Percentiles rank a stretch among this genome's conserved stretches.
These are phyloP conservation scores for Acanthosepion lycidas DNA, from an alignment of 2,888 invertebrate species.

Conservation along the genomic window DNA sequence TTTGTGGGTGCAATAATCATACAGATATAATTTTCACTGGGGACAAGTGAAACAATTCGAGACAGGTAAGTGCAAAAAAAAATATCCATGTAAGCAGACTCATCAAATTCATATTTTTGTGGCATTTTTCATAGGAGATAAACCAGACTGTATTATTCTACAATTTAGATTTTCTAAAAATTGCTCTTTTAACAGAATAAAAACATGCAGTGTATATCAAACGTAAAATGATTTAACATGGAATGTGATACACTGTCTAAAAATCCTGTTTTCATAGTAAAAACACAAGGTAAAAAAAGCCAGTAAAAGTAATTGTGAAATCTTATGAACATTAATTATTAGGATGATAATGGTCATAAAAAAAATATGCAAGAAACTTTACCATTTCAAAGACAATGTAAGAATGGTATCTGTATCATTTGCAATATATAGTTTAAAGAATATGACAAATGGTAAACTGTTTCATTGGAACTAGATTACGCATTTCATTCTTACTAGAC, in stretches of 20 bases:
- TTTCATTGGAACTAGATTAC: too few species aligned
- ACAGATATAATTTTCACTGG: neutral
- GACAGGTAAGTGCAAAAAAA: neutral
- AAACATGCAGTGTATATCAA: neutral
- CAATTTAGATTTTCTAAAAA: neutral
- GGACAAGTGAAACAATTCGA: neutral
- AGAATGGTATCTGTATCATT: neutral
- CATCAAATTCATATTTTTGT: neutral
- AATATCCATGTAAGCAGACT: neutral
- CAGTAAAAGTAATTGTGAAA: neutral
- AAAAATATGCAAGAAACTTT: neutral
- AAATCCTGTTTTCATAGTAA: neutral
- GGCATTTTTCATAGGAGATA: neutral
- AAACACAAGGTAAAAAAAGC: neutral
- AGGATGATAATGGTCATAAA: neutral
- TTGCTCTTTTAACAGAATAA: neutral
- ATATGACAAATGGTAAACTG: too few species aligned
- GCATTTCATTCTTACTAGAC: too few species aligned
- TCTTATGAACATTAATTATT: neutral
- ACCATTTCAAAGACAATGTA: neutral
- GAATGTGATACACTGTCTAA: slow-evolving; percentile 33
- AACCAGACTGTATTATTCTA: neutral
- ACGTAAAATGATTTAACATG: neutral
- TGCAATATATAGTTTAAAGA: neutral
- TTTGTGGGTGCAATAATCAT: neutral